Conservation (phyloP, 92 coral and sea anemone genomes). For the Phenganax marumi region DNA sequence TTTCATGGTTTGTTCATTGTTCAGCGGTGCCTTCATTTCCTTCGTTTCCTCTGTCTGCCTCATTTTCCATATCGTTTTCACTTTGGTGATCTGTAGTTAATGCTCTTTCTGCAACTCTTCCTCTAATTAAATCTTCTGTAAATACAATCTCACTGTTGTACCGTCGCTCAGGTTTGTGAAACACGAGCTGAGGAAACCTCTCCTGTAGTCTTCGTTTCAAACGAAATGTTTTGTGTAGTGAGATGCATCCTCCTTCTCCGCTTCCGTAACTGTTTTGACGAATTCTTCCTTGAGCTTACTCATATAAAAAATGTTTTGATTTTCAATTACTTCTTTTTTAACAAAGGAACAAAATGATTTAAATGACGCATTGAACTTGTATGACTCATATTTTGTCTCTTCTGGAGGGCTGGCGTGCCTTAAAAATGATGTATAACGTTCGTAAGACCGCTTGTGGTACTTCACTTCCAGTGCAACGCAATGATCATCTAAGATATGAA, state of each 20-base stretch:
- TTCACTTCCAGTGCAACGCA: no score
- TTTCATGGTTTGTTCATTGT: background rate
- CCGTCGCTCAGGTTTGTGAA: constrained; percentile 44
- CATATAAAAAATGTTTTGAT: no score
- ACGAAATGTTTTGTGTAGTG: constrained; percentile 41
- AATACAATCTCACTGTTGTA: constrained; percentile 45
- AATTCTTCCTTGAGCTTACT: no score
- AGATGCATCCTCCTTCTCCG: no score
- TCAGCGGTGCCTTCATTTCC: background rate
- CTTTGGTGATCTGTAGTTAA: background rate
- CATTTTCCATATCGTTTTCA: background rate
- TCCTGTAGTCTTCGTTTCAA: constrained; percentile 32
- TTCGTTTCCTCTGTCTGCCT: background rate
- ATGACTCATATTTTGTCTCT: no score
- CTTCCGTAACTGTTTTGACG: no score
- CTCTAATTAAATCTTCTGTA: constrained; percentile 32
- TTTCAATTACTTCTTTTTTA: no score
- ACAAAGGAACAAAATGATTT: constrained; percentile 43
- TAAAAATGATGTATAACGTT: no score
- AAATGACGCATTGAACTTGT: constrained; percentile 38
- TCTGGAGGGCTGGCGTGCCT: no score
- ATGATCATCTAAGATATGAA: no score
- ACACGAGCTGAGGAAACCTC: constrained; percentile 49
- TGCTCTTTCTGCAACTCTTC: background rate
- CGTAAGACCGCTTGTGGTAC: no score